These are phyloP conservation scores for Cephalotes varians DNA, from an alignment of 2,888 invertebrate genomes.

Conservation along the genomic window DNA sequence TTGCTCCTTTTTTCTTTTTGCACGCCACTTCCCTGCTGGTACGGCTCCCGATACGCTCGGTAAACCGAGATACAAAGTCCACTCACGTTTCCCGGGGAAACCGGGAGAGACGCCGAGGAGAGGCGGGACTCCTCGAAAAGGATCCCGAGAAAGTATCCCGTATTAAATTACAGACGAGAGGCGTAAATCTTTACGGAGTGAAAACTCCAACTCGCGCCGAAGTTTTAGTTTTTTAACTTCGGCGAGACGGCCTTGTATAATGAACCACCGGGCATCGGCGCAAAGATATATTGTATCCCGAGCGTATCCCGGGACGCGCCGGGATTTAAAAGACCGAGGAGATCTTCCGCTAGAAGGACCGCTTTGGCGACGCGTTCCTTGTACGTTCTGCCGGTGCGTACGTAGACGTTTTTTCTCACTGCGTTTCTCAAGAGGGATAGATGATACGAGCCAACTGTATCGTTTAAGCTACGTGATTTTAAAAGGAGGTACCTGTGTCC, in stretches of 20 bases:
- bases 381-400: neutral
- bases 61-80: slow-evolving; percentile 69
- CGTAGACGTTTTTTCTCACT: neutral
- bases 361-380: neutral
- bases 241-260: slow-evolving; percentile 69
- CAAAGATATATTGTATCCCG: slow-evolving; percentile 56
- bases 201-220: slow-evolving; percentile 59
- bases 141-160: slow-evolving; percentile 72
- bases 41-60: slow-evolving; percentile 63
- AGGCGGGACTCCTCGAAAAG: slow-evolving; percentile 69
- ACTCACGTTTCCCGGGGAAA: slow-evolving; percentile 70
- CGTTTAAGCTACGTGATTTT: slow-evolving; percentile 5
- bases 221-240: slow-evolving; percentile 69
- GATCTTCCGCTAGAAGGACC: slow-evolving; percentile 41
- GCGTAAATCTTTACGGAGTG: slow-evolving; percentile 74
- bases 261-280: slow-evolving; percentile 58
- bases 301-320: slow-evolving; percentile 40
- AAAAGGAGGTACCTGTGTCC: neutral
- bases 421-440: neutral
- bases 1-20: neutral
- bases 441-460: neutral
- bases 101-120: slow-evolving; percentile 55
- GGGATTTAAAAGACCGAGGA: slow-evolving; percentile 56
- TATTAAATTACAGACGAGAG: slow-evolving; percentile 76
- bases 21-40: slow-evolving; percentile 43